Percentiles rank a stretch among this genome's conserved stretches.
Evolutionary conservation across 2,888 invertebrate species (phyloP).

Genomic region (Melanostoma scalare): DNA sequence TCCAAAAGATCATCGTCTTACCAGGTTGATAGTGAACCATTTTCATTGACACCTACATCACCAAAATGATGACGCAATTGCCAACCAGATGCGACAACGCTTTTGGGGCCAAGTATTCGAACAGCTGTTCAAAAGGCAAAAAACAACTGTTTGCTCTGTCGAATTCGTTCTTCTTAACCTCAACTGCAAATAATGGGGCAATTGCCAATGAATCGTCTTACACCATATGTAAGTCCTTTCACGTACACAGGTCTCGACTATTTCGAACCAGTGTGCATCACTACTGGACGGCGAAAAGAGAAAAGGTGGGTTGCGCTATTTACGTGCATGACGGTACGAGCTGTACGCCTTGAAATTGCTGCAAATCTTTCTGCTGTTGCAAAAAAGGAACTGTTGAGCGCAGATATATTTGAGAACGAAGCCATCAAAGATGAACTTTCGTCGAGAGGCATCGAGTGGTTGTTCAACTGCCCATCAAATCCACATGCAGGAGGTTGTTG

Average conservation of each 20-base stretch:
- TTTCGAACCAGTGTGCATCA: constrained; percentile 13
- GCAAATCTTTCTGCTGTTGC: not conserved
- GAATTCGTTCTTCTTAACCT: constrained; percentile 14
- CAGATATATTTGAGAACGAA: not conserved
- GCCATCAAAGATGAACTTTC: not conserved
- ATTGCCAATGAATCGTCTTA: not conserved
- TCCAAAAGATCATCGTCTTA: constrained; percentile 15
- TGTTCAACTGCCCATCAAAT: too few species aligned
- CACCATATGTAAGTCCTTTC: constrained; percentile 17
- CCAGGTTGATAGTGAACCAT: constrained; percentile 7
- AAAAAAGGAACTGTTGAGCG: not conserved
- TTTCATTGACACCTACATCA: constrained; percentile 27
- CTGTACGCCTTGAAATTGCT: too few species aligned
- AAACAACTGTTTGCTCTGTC: constrained; percentile 23
- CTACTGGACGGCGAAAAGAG: not conserved
- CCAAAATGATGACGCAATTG: constrained; percentile 34
- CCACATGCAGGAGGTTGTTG: too few species aligned
- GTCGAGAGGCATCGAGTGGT: not conserved
- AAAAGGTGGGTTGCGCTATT: too few species aligned
- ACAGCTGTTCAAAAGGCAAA: constrained; percentile 21
- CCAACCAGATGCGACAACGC: constrained; percentile 20
- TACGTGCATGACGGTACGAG: constrained; percentile 22
- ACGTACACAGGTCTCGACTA: constrained; percentile 56
- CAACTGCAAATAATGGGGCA: constrained; percentile 51
- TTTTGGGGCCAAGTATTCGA: too few species aligned